Evolutionary conservation across 1,140 invertebrate genomes (phyloP).

Genomic region (Habropoda laboriosa): DNA sequence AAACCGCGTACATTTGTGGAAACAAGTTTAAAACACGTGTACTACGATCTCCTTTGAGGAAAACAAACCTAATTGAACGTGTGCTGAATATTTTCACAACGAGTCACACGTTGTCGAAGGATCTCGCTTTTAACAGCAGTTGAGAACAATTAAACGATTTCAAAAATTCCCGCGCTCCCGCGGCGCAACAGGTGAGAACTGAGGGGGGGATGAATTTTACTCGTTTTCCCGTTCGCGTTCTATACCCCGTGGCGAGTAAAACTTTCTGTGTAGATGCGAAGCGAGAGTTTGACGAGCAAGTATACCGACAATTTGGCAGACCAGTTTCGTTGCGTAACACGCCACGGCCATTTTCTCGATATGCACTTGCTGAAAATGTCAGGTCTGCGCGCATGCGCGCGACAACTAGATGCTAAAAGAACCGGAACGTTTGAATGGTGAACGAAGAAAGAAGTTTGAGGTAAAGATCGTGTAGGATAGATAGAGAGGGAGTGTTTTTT

Average conservation of each 20-base stretch:
- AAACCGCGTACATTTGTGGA: not conserved
- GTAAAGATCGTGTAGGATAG: no score
- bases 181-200: conserved; percentile 23
- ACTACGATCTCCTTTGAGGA: not conserved
- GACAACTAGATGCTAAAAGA: not conserved
- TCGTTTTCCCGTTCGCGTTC: not conserved
- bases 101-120: not conserved
- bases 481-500: no score
- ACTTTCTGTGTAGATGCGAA: conserved; percentile 36
- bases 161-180: conserved; percentile 21
- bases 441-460: not conserved
- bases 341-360: conserved; percentile 26
- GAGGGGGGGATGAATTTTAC: conserved; percentile 33
- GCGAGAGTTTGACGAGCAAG: conserved; percentile 13
- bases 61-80: not conserved
- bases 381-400: not conserved
- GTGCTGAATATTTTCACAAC: not conserved
- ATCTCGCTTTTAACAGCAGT: conserved; percentile 7
- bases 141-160: conserved; percentile 48
- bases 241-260: not conserved
- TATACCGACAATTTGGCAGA: conserved; percentile 42
- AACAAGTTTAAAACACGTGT: not conserved
- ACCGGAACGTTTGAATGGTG: not conserved
- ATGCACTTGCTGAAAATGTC: conserved; percentile 28
- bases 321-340: conserved; percentile 47